Evolutionary conservation across 2,797 vertebrate genomes (phyloP).

Genomic region (Anas acuta): DNA sequence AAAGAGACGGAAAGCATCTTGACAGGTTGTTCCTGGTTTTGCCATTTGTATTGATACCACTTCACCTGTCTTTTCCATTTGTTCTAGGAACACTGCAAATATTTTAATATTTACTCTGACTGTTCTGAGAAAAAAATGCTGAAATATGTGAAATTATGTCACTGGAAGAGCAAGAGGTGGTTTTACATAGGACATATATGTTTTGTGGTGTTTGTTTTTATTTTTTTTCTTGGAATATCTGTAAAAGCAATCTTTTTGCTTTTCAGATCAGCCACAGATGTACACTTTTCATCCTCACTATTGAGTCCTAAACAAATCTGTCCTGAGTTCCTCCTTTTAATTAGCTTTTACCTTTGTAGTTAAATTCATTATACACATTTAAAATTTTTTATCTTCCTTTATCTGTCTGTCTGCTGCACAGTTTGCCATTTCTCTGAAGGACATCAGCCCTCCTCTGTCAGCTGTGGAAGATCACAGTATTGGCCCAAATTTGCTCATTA

Average conservation of each 20-base stretch:
- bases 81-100: background rate
- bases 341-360: background rate
- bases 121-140: background rate
- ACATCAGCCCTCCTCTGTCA: background rate
- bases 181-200: background rate
- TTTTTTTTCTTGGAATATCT: background rate
- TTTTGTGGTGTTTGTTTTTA: too few species aligned
- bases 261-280: background rate
- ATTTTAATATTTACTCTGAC: background rate
- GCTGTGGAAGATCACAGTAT: background rate
- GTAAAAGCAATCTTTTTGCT: background rate
- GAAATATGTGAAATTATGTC: background rate
- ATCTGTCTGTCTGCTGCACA: background rate
- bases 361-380: background rate
- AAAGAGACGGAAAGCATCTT: background rate
- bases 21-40: background rate
- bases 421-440: background rate
- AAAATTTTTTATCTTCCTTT: background rate
- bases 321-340: background rate
- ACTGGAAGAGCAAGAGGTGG: accelerated
- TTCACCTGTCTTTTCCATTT: background rate
- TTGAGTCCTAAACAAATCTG: background rate
- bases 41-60: background rate
- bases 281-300: background rate
- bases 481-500: background rate